Percentiles rank a stretch among this genome's conserved stretches.
Evolutionary conservation across 2,888 invertebrate species (phyloP).

Genomic region (Tolmerus cingulatus): DNA sequence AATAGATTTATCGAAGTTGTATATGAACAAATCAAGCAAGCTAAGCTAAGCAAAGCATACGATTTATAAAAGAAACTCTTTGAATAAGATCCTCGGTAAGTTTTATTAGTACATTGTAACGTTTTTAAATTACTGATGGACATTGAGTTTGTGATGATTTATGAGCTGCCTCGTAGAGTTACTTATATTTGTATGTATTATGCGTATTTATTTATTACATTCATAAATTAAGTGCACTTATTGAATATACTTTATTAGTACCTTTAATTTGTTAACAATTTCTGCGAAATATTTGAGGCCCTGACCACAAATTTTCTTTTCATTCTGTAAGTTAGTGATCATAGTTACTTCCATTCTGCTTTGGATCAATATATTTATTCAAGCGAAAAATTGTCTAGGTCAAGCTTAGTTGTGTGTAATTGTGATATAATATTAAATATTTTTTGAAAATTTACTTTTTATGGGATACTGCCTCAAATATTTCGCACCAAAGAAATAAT

Average conservation of each 20-base stretch:
- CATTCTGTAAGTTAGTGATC: not conserved
- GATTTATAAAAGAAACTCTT: not conserved
- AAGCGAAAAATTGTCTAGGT: not conserved
- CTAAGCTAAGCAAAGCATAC: not conserved
- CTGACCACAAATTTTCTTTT: not conserved
- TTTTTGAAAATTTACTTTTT: not conserved
- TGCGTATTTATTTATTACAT: constrained; percentile 21
- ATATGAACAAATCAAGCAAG: not conserved
- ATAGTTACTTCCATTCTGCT: not conserved
- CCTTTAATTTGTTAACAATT: not conserved
- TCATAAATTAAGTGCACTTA: constrained; percentile 35
- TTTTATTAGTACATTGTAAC: constrained; percentile 4
- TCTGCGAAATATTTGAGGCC: constrained; percentile 22
- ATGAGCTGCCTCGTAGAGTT: constrained; percentile 39
- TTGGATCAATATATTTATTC: not conserved
- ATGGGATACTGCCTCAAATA: not conserved
- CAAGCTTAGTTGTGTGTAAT: not conserved
- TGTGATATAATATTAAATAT: constrained; percentile 25
- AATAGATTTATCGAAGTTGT: not conserved
- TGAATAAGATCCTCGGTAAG: constrained; percentile 7
- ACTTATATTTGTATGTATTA: constrained; percentile 17
- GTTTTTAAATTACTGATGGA: constrained; percentile 6
- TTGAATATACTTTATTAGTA: constrained; percentile 14
- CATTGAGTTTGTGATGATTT: constrained; percentile 38
- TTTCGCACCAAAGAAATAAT: not conserved